Evolutionary conservation across 1,140 invertebrate species (phyloP), one percentile per base, ranked within the genome.

Genomic region (Hycleus phaleratus): DNA sequence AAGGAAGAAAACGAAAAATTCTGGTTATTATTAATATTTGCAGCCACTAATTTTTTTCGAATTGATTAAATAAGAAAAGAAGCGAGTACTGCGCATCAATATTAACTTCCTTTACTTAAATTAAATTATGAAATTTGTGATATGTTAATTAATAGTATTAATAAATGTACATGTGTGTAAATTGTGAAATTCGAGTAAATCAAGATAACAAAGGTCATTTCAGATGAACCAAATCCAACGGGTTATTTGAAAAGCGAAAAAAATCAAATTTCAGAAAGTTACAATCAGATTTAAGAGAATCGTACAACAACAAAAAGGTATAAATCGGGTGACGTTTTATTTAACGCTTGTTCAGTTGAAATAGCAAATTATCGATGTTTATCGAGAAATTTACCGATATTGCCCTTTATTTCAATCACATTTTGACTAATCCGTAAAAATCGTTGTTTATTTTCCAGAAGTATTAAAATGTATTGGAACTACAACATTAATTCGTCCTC

Each of bases 381-480:
- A 32, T 32, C 7, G 7, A 32, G 32, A 32, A 32, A 32, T 32
- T 32, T 1, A 32, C 1, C 7, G 7, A 32, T 32, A 5, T 32
- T 1, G 18, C 18, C 18, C 18, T 18, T 18, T 18, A 18, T 18
- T 18, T 18, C 18, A 18, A 1, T 18, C 18, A 18, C 18, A 18
- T 18, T 18, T 18, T 18, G 18, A 18, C 18, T 18, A 18, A 18
- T 18, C 40, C 12, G 38, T 46, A 46, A 32, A 32, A 5, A 5
- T 32, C 18, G 18, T 10, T 42, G 18, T 10, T 42, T 8, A 42
- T n/a, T 40, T 55, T 55, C 11, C 44, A 55, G 52, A 46, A 56
- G 46, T 58, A 25, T 4, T 3, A 83, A 70, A 68, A 91, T 91
- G 88, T 91, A 88, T 82, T 91, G 87, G 87, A 82, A 86, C 71